Evolutionary conservation across 2,888 invertebrate species (phyloP).

Genomic region (Polydesmus complanatus): DNA sequence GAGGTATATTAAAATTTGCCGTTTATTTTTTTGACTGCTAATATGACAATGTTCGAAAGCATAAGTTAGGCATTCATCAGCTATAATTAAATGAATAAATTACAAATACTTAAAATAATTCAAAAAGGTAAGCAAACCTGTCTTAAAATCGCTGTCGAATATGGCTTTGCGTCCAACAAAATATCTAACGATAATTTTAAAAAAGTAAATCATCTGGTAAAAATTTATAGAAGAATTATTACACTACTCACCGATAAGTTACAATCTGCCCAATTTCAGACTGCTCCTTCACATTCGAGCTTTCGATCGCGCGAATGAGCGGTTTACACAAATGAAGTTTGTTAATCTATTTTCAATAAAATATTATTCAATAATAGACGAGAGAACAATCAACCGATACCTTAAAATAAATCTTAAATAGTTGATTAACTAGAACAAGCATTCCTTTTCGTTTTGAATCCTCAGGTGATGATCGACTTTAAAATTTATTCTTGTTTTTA

Average conservation of each 20-base stretch:
- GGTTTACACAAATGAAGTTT: slow-evolving; percentile 56
- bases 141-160: slow-evolving; percentile 92
- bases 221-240: not conserved
- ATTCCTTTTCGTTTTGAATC: slow-evolving; percentile 93
- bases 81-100: slow-evolving; percentile 33
- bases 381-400: slow-evolving; percentile 47
- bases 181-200: no score
- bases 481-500: slow-evolving; percentile 23
- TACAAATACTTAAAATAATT: not conserved
- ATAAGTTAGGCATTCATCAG: slow-evolving; percentile 80
- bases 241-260: slow-evolving; percentile 55
- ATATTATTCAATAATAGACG: not conserved
- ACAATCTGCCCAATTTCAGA: slow-evolving; percentile 87
- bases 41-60: slow-evolving; percentile 84
- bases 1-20: slow-evolving; percentile 82
- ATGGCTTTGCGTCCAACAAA: slow-evolving; percentile 95
- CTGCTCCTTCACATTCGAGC: slow-evolving; percentile 71
- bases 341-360: slow-evolving; percentile 34
- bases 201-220: no score
- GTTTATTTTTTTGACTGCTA: slow-evolving; percentile 67
- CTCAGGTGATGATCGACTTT: slow-evolving; percentile 66
- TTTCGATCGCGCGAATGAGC: slow-evolving; percentile 88
- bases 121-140: slow-evolving; percentile 36
- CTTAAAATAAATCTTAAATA: slow-evolving; percentile 91
- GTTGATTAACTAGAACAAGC: slow-evolving; percentile 88